Evolutionary conservation across 2,888 invertebrate species (phyloP).

Genomic region (Steromphala cineraria): DNA sequence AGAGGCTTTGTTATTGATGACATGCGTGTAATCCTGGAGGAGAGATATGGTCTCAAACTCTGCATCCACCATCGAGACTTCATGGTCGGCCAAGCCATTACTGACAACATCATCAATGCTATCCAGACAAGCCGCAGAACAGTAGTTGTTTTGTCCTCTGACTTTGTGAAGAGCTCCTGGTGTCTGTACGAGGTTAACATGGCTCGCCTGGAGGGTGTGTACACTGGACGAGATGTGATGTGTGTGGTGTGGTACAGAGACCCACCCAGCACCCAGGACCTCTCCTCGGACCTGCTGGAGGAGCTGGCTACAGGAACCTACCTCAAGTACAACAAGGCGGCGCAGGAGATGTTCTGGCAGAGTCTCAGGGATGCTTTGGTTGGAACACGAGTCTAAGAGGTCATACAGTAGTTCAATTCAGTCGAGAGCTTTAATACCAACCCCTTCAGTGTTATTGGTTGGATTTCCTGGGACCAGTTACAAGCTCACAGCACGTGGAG

Average conservation of each 20-base stretch:
- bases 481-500: too few relatives aligned
- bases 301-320: background rate
- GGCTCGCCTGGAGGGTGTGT: constrained; percentile 40
- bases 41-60: background rate
- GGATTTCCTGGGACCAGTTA: too few relatives aligned
- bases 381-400: too few relatives aligned
- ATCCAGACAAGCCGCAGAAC: constrained; percentile 33
- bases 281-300: background rate
- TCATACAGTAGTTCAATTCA: too few relatives aligned
- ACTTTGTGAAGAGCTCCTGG: constrained; percentile 37
- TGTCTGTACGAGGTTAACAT: constrained; percentile 42
- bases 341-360: background rate
- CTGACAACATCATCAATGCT: constrained; percentile 36
- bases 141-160: constrained; percentile 30
- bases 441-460: too few relatives aligned
- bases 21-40: background rate
- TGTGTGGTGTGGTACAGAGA: constrained; percentile 24
- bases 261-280: background rate
- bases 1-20: background rate
- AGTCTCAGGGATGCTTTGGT: background rate
- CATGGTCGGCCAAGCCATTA: constrained; percentile 27
- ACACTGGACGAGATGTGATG: constrained; percentile 37
- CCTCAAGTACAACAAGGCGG: background rate
- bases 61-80: constrained; percentile 4
- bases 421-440: too few relatives aligned